Evolutionary conservation across 1,140 invertebrate species (phyloP), one percentile per base, ranked within the genome.

Genomic region (Reticulitermes speratus): DNA sequence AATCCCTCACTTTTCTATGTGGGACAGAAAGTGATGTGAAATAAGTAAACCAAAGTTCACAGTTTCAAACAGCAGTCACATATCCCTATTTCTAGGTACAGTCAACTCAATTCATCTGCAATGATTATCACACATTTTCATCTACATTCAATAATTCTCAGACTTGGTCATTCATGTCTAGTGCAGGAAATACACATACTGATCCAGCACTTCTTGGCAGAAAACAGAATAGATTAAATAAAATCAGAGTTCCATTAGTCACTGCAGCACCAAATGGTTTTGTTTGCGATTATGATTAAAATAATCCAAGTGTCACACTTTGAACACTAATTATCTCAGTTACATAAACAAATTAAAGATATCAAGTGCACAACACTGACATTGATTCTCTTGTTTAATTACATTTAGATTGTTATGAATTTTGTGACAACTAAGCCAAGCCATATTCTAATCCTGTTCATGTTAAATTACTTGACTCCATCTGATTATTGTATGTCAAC

Each of bases 401-500:
- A 84, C 48, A 84, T 84, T 84, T 52, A 84, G 83, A 84, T 48
- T 44, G n/a, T 84, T 19, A 44, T 30, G 52, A 59, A 52, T 84
- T 84, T 84, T 84, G 55, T 84, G 83, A 30, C 83, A 84, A 84
- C n/a, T 84, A 84, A 84, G 83, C n/a, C 44, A 82, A 45, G 82
- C 8, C 32, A 48, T 48, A 12, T 48, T 55, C 19, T 55, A 55
- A 55, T 19, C 52, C 5, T 55, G 19, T 55, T 55, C 52, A 55
- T 55, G 52, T 12, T 19, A 55, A 55, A 55, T 55, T 55, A 12
- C 52, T 55, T 2, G 52, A 12, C n/a, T 75, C 65, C n/a, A 75
- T 30, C n/a, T 75, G 25, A 30, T 75, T 75, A 75, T 75, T 75
- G 65, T 75, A 75, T 75, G 65, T 75, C 65, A 75, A 75, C 65